A percentile compares a stretch with the other conserved stretches of the same genome.
phyloP scores from a whole-genome alignment of 2,888 invertebrate species.

The Macropis europaea region DNA sequence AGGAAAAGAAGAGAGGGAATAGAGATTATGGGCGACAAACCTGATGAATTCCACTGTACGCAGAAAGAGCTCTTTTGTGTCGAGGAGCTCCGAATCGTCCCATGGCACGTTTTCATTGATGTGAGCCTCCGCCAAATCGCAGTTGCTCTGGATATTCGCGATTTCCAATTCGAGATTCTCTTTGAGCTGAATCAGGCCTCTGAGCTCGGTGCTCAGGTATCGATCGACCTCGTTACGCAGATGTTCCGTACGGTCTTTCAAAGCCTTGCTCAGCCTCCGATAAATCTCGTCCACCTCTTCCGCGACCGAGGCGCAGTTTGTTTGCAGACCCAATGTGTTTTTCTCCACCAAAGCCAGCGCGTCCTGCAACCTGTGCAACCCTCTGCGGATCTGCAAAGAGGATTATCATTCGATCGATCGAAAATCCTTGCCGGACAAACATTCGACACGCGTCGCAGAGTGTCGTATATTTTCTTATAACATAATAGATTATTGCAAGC shows the following conservation, averaged over 20 bases:
- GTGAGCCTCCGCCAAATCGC: conserved; percentile 97
- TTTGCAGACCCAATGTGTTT: conserved; percentile 92
- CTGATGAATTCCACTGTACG: conserved; percentile 96
- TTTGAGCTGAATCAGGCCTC: conserved; percentile 92
- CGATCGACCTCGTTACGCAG: conserved; percentile 94
- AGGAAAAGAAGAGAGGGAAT: neutral
- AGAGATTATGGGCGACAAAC: conserved; percentile 55
- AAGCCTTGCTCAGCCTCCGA: conserved; percentile 91
- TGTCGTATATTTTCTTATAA: no score
- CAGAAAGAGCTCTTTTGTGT: conserved; percentile 97
- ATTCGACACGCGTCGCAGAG: no score
- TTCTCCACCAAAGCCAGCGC: conserved; percentile 92
- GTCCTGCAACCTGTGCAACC: conserved; percentile 93
- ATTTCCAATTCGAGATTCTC: conserved; percentile 97
- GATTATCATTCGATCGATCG: conserved; percentile 11
- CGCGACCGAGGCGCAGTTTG: conserved; percentile 93
- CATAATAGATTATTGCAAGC: no score
- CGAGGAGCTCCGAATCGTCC: conserved; percentile 96
- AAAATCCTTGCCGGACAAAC: neutral
- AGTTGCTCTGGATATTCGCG: conserved; percentile 96
- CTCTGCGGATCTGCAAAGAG: conserved; percentile 86
- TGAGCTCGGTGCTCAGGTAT: conserved; percentile 93
- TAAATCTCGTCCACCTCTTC: conserved; percentile 97
- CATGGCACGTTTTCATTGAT: conserved; percentile 94
- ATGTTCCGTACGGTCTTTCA: conserved; percentile 94